Base-by-base conservation (phyloP, 2,113 vertebrate species). In the Oplegnathus fasciatus region DNA sequence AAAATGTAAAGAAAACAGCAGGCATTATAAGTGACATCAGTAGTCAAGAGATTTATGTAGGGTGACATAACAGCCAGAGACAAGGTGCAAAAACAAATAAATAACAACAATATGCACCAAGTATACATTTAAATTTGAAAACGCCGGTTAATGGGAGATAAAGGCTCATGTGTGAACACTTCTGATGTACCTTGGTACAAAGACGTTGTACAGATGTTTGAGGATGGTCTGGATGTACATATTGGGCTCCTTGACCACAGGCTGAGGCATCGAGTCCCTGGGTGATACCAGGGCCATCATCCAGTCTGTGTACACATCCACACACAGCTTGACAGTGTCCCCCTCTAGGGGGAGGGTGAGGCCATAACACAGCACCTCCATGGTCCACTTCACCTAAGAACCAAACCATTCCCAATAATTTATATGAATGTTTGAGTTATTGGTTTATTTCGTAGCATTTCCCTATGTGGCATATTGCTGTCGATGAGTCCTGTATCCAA, bases 271-370 rank as follows among this genome's bases (percentile, higher is more conserved):
- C 9, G 97, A 97, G 89, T 98, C 97, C 91, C 97, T 96, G 46
- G 97, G 97, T 28, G 96, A 93, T 34, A 98, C 97, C 84, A 99
- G 94, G 58, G 97, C 97, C 97, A 98, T 99, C 94, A 99, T 98
- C 97, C 97, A 99, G 80, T 99, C 98, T 17, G 97, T 99, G 94
- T 99, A 99, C 10, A 99, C 98, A 40, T 99, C 98, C 87, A 99
- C 98, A 87, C 98, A 99, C 84, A 97, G 95, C 83, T 98, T 98
- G 91, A 99, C 98, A 58, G 98, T 99, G 86, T 99, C 98, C 32
- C 97, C 97, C 6, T 99, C 98, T 81, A 98, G 91, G 75, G 98
- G 97, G 50, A 99, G 96, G 15, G 98, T 98, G 85, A 99, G 92
- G 76, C 98, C 98, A 22, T 98, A 99, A 89, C 98, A 98, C 89